Evolutionary conservation across 2,797 vertebrate genomes (phyloP), one percentile per base, ranked within the genome.

Genomic region (Enteromius argenteus): DNA sequence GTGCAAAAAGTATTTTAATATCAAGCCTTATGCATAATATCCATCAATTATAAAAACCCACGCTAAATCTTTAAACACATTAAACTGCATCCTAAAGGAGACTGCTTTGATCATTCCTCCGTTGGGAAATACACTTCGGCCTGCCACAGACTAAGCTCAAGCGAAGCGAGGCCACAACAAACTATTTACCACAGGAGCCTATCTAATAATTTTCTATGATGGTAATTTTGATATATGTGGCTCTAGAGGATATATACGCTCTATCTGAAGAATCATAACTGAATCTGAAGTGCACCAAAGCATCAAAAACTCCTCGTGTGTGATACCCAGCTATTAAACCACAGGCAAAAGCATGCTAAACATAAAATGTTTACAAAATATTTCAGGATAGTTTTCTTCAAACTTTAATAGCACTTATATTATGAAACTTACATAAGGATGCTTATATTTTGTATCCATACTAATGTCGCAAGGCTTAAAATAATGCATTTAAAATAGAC

Each of bases 101-200:
- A 37, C 35, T 35, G 76, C 76, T 79, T 84, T 79, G 76, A 84
- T 84, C 42, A 76, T 56, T 53, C 56, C 14, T 68, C 60, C 4
- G 0, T 23, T 5, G 23, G 62, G 56, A 83, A 77, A 60, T 30
- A 6, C 46, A 68, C 23, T 66, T 8, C 17, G 67, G 51, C 10
- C 51, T 80, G 23, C 67, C 49, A 42, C 44, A n/a, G 39, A 23
- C 37, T 44, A 77, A 62, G 56, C 53, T 62, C 56, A 77, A 62
- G 35, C 1, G 1, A 77, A 77, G 75, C 15, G 17, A 42, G 58
- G 37, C 56, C 74, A 77, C 60, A 42, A 42, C 30, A 66, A 79
- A 83, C 71, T 81, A 60, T 81, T 81, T 72, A 81, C 79, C 66
- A 58, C 51, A 64, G 44, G 44, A 75, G 21, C 19, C 35, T 17